Conservation (phyloP, 2,113 vertebrate genomes). For the Solenodon paradoxus region DNA sequence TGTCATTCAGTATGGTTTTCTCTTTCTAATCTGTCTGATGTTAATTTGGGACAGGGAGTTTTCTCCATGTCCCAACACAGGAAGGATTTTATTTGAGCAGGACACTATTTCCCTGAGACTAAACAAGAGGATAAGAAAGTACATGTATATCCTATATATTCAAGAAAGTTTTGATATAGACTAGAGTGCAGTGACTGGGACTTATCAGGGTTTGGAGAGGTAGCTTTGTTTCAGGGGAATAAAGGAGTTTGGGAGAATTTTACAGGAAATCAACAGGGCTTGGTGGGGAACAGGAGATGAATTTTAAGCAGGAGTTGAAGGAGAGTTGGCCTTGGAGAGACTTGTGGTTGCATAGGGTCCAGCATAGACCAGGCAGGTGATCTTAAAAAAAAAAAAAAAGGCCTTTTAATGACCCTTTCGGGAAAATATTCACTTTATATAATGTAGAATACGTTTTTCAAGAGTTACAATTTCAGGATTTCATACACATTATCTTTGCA, state of each 20-base stretch:
- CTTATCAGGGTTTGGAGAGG: neutral
- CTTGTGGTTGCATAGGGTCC: neutral
- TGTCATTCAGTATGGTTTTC: too few species aligned
- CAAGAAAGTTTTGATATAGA: neutral
- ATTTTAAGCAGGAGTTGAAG: neutral
- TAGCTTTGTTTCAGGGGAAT: neutral
- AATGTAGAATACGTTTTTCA: neutral
- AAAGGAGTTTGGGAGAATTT: neutral
- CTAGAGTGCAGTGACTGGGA: neutral
- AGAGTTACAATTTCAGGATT: neutral
- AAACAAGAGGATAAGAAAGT: neutral
- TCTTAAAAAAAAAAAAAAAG: too few species aligned
- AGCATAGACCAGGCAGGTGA: fast-evolving
- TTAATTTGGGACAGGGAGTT: too few species aligned
- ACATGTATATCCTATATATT: too few species aligned
- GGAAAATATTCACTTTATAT: neutral
- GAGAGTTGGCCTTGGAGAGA: neutral
- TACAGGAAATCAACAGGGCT: neutral
- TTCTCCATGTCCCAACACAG: too few species aligned
- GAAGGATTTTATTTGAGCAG: neutral
- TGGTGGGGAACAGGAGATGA: neutral
- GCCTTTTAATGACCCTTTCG: neutral
- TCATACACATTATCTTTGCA: neutral
- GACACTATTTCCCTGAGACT: neutral
- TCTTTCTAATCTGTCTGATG: too few species aligned